Evolutionary conservation across 2,888 invertebrate species (phyloP).

Genomic region (Xestoiulus laeticollis): DNA sequence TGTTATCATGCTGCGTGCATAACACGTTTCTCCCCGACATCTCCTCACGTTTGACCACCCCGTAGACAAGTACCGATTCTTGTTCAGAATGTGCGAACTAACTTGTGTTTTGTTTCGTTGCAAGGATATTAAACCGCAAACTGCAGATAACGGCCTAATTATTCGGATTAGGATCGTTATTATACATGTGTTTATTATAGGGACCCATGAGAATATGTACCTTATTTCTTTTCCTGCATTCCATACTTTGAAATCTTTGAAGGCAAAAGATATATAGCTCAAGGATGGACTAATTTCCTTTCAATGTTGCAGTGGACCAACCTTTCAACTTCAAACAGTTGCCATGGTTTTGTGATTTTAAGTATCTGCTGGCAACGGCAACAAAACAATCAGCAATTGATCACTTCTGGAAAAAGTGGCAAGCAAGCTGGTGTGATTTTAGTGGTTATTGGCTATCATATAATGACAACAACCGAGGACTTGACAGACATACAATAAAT

Average conservation of each 20-base stretch:
- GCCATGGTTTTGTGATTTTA: not conserved
- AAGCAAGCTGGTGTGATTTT: no score
- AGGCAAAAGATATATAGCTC: no score
- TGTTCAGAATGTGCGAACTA: conserved; percentile 16
- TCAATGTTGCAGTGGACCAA: not conserved
- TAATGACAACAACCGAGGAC: no score
- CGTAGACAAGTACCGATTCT: not conserved
- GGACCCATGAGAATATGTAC: not conserved
- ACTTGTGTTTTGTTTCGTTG: not conserved
- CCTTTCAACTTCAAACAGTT: not conserved
- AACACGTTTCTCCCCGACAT: conserved; percentile 4
- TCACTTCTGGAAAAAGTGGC: no score
- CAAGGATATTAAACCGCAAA: not conserved
- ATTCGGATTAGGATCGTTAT: not conserved
- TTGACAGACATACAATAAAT: no score
- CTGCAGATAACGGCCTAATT: not conserved
- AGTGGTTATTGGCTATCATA: no score
- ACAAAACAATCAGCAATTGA: no score
- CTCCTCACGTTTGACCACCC: not conserved
- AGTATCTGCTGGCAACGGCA: not conserved
- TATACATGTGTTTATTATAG: not conserved
- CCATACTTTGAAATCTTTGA: no score
- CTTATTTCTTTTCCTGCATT: not conserved
- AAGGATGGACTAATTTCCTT: no score
- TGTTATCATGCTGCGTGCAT: not conserved